Evolutionary conservation across 2,113 vertebrate species (phyloP).

Genomic region (Hyla sarda): DNA sequence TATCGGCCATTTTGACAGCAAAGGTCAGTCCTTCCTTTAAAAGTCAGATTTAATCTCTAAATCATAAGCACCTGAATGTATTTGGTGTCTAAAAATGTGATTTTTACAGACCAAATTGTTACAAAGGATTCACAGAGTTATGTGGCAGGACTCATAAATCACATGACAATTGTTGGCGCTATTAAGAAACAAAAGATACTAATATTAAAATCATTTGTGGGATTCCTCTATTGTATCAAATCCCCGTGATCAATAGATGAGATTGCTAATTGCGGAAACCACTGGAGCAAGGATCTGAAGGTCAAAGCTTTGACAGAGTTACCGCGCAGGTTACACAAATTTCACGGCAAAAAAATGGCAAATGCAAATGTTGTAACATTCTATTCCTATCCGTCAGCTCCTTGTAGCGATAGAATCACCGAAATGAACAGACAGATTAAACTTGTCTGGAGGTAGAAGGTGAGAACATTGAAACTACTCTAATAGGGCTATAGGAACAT

Average conservation of each 20-base stretch:
- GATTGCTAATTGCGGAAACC: slow-evolving; percentile 43
- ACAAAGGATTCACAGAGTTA: slow-evolving; percentile 11
- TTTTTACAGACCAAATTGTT: slow-evolving; percentile 20
- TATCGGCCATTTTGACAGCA: slow-evolving; percentile 42
- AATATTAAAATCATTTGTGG: slow-evolving; percentile 47
- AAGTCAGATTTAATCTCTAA: slow-evolving; percentile 49
- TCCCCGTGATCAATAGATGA: slow-evolving; percentile 44
- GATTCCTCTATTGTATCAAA: slow-evolving; percentile 24
- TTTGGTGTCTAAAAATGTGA: slow-evolving; percentile 36
- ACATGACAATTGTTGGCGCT: slow-evolving; percentile 6
- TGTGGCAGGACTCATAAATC: slow-evolving; percentile 33
- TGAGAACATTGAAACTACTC: not conserved
- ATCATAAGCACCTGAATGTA: slow-evolving; percentile 41
- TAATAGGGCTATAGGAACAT: not conserved
- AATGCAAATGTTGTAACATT: not conserved
- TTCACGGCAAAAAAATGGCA: not conserved
- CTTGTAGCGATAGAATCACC: not conserved
- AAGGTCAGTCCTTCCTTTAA: slow-evolving; percentile 47
- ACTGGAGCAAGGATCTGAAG: slow-evolving; percentile 45
- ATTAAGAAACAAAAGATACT: slow-evolving; percentile 45
- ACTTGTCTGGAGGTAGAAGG: not conserved
- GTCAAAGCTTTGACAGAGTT: slow-evolving; percentile 11
- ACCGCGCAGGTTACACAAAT: not conserved
- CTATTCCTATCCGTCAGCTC: not conserved
- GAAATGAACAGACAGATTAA: not conserved